Evolutionary conservation across 2,797 vertebrate genomes (phyloP).

Genomic region (Enteromius anoplus): DNA sequence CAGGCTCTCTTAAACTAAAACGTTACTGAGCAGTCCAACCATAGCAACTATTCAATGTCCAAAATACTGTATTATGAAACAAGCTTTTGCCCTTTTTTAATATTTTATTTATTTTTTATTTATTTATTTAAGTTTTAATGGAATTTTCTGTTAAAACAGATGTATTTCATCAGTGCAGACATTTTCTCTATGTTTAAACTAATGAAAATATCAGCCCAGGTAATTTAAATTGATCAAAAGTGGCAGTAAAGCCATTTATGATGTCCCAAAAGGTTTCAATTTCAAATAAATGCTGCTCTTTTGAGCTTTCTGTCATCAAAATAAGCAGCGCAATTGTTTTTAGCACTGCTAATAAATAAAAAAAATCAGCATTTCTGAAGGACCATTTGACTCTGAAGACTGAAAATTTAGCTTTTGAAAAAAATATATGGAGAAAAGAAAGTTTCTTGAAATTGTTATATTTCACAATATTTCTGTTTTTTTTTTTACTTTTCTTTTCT

Average conservation of each 20-base stretch:
- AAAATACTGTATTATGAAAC: not conserved
- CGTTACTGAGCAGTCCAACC: not conserved
- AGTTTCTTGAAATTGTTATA: not conserved
- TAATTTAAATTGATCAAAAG: not conserved
- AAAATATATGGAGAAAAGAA: too few species aligned
- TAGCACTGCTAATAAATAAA: not conserved
- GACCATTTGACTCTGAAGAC: not conserved
- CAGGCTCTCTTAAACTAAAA: not conserved
- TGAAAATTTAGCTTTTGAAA: not conserved
- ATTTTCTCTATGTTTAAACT: not conserved
- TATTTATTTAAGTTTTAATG: too few species aligned
- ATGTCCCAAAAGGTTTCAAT: not conserved
- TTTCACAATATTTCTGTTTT: not conserved
- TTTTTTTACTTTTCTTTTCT: not conserved
- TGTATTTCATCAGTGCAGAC: not conserved
- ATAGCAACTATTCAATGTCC: not conserved
- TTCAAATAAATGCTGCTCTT: not conserved
- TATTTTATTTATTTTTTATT: not conserved
- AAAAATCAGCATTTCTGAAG: not conserved
- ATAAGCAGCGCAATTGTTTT: not conserved
- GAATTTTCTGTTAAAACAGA: not conserved
- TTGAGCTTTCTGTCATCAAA: not conserved
- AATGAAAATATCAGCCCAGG: not conserved
- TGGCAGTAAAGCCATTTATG: not conserved
- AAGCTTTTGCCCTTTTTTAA: not conserved